Evolutionary conservation across 2,113 vertebrate species (phyloP), one percentile per base, ranked within the genome.

Genomic region (Cynocephalus volans): DNA sequence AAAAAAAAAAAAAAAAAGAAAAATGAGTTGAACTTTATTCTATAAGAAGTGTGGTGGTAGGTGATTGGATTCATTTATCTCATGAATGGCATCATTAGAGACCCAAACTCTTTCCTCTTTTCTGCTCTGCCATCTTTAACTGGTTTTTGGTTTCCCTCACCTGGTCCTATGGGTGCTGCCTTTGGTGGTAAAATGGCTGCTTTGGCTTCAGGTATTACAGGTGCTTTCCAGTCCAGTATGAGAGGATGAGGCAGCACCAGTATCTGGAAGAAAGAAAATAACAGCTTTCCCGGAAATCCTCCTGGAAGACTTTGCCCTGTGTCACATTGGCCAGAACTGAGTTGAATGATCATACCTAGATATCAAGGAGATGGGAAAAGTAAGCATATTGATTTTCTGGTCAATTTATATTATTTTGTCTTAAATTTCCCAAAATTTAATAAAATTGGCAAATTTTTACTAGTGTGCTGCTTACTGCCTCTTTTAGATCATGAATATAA

Each of bases 361-460:
- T 3, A 56, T 7, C 26, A 91, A 21, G n/a, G 4, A 65, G 2
- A 31, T 19, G 64, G 17, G 48, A 95, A 84, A 93, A 69, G 1
- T 64, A 75, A 81, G 4, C n/a, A 31, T 13, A 12, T 21, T 85
- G 31, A 1, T 50, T 52, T 93, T 58, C 31, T 7, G 24, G 41
- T 15, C 2, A 17, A 64, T 62, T 93, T 91, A 33, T 50, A 93
- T 91, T 48, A 54, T 64, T 92, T 84, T 73, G 8, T 88, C 41
- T 91, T 83, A 87, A 93, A 67, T 92, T 85, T 67, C 56, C 89
- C 48, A 92, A 94, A 79, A 24, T 90, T 87, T 85, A 93, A 95
- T 70, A 92, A 33, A 56, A 76, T 77, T 88, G 93, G 4, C 36
- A 58, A 52, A 87, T 86, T 93, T 93, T 86, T 33, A 85, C 56